A percentile compares a stretch with the other conserved stretches of the same genome.
Evolutionary conservation across 37 sponge, comb jelly and placozoan species (phyloP).

Genomic region (Beroe ovata): DNA sequence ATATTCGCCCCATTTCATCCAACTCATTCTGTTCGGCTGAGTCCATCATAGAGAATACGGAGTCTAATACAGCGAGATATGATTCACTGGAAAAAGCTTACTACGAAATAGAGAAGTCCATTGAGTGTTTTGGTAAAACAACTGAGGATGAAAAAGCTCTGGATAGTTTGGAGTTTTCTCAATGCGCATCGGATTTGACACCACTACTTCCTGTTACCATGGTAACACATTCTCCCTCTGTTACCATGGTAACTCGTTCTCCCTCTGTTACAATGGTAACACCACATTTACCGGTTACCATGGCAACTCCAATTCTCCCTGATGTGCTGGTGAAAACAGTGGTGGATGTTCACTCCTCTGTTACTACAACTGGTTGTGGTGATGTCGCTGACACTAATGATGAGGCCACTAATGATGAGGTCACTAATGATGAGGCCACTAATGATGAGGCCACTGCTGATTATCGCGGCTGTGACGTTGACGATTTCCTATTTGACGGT

Average conservation of each 20-base stretch:
- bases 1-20: not conserved
- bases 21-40: not conserved
- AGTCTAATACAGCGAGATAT: not conserved
- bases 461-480: not conserved
- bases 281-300: not conserved
- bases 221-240: not conserved
- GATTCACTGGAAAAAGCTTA: conserved; percentile 14
- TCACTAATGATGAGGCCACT: not conserved
- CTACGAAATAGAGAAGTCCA: conserved; percentile 16
- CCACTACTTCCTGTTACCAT: not conserved
- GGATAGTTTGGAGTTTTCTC: not conserved
- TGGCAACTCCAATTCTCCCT: not conserved
- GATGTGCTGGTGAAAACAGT: not conserved
- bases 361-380: no score
- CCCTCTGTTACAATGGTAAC: not conserved
- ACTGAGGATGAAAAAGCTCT: not conserved
- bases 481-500: not conserved
- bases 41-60: not conserved
- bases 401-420: not conserved
- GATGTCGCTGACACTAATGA: not conserved
- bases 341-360: not conserved
- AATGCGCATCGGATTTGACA: not conserved
- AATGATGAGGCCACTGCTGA: not conserved
- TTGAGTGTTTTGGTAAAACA: not conserved
- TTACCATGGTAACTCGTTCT: not conserved